phyloP scores from a whole-genome alignment of 2,797 vertebrate species.

The Lagorchestes hirsutus region DNA sequence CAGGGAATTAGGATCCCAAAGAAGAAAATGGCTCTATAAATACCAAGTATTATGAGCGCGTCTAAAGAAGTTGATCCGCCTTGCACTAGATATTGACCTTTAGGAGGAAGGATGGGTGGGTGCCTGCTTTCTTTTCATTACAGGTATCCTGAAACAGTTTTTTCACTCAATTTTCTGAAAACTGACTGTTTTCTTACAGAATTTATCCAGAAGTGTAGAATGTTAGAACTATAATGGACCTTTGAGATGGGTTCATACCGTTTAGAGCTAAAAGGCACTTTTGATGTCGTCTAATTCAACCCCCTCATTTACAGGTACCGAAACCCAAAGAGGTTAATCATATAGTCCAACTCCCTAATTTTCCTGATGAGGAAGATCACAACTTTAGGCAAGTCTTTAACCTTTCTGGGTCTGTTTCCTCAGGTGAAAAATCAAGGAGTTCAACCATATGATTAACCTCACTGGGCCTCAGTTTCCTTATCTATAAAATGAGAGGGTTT shows the following conservation, averaged over 20 bases:
- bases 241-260: not conserved
- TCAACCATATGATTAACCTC: not conserved
- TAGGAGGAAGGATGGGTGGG: constrained; percentile 43
- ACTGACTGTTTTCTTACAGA: constrained; percentile 54
- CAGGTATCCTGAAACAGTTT: constrained; percentile 29
- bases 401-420: not conserved
- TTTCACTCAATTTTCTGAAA: constrained; percentile 51
- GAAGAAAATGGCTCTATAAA: constrained; percentile 70
- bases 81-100: constrained; percentile 64
- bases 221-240: constrained; percentile 40
- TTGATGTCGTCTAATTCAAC: not conserved
- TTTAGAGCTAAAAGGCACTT: not conserved
- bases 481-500: not conserved
- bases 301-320: not conserved
- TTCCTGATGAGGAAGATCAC: not conserved
- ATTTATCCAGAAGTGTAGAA: constrained; percentile 31
- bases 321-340: not conserved
- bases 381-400: not conserved
- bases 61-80: constrained; percentile 72
- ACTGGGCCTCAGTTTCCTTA: not conserved
- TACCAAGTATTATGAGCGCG: constrained; percentile 61
- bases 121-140: constrained; percentile 47
- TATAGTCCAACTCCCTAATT: not conserved
- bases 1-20: constrained; percentile 71
- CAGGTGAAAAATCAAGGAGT: not conserved